These are phyloP conservation scores for Psittacus erithacus DNA, from an alignment of 2,113 vertebrate genomes.

Conservation along the genomic window DNA sequence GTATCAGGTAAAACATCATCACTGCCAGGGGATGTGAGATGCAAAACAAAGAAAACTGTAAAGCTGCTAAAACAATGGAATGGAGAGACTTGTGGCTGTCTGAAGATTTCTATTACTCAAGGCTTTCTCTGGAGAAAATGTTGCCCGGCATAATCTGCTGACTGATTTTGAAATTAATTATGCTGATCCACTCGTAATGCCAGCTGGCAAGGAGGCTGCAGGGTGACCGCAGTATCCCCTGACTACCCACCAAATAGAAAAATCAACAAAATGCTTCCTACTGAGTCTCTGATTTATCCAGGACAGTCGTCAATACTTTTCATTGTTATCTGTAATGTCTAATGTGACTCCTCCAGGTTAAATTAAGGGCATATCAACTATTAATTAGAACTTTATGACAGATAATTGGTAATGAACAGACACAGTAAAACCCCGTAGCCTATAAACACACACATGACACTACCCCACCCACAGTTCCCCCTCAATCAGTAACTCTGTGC, in stretches of 20 bases:
- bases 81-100: not conserved
- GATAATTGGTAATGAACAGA: not conserved
- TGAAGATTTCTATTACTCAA: constrained; percentile 5
- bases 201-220: constrained; percentile 36
- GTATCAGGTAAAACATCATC: not conserved
- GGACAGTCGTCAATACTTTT: not conserved
- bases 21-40: not conserved
- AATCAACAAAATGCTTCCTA: constrained; percentile 33
- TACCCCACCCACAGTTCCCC: not conserved
- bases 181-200: not conserved
- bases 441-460: not conserved
- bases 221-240: constrained; percentile 23
- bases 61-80: not conserved
- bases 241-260: constrained; percentile 56
- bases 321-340: not conserved
- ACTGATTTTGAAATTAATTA: constrained; percentile 53
- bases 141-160: not conserved
- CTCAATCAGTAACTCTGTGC: not conserved
- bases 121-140: not conserved
- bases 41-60: not conserved
- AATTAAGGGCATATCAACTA: not conserved
- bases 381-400: constrained; percentile 3
- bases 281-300: not conserved
- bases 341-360: not conserved
- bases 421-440: not conserved